Evolutionary conservation across 2,113 vertebrate species (phyloP), one percentile per base, ranked within the genome.

Genomic region (Pangasianodon gigas): DNA sequence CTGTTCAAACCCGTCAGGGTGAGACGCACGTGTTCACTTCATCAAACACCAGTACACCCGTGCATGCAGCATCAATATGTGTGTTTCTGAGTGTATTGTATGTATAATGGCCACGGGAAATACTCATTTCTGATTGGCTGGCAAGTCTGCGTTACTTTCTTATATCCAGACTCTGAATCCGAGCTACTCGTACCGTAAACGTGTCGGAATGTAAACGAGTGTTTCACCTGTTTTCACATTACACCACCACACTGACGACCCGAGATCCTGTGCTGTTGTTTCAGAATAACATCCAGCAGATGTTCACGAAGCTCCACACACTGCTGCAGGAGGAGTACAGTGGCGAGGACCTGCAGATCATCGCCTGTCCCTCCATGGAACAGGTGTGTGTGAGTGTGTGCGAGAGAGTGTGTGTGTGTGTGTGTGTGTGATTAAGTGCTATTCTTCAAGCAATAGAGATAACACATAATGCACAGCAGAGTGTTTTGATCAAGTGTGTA

Each of bases 1-100:
- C 95, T 99, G 90, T 99, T 99, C 95, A 99, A 99, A 91, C 98
- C 98, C 29, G 97, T 99, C 44, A 95, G 97, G 96, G 98, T 99
- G 93, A 95, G 98, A 97, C 92, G 7, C 56, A 48, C 60, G 3
- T 48, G 6, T 60, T 69, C 8, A 62, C 21, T 2, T 82, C 10
- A 82, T 13, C 37, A 6, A 44, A 74, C 67, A n/a, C 69, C 16
- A 41, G 5, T 46, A 44, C 71, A 46, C 71, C 9, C 41, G 1
- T 26, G 18, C 41, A 21, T 11, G n/a, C 1, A 8, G 5, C 13
- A 32, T 21, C 29, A 32, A 1, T 9, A 16, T 18, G 14, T 2
- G 14, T 82, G 41, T 51, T 32, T 82, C 51, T 5, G 21, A 79
- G 46, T 82, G 29, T 32, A 32, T 9, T 32, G 13, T 77, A 67